Conservation (phyloP, 35 echinoderm and acorn worm genomes). For the Holothuria glaberrima region DNA sequence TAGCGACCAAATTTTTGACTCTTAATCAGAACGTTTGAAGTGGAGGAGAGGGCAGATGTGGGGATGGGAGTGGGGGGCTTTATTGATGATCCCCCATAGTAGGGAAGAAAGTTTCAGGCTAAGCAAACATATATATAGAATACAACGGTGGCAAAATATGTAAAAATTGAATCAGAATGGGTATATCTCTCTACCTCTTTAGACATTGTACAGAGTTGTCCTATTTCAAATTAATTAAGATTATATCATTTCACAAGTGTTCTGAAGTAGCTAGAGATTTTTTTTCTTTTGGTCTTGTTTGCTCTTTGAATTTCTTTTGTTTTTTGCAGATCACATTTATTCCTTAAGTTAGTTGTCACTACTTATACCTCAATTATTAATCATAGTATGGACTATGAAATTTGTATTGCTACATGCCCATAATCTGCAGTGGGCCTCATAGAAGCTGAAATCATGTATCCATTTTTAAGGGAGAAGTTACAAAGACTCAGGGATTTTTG, state of each 20-base stretch:
- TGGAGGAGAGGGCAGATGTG: too few species aligned
- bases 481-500: slow-evolving; percentile 43
- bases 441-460: slow-evolving; percentile 23
- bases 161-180: too few species aligned
- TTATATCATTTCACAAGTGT: too few species aligned
- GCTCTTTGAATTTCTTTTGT: not conserved
- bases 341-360: slow-evolving; percentile 9
- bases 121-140: not conserved
- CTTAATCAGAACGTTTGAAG: too few species aligned
- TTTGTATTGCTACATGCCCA: not conserved
- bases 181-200: too few species aligned
- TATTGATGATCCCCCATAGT: not conserved
- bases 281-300: too few species aligned
- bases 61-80: not conserved
- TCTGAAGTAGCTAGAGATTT: too few species aligned
- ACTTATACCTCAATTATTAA: slow-evolving; percentile 38
- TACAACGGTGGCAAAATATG: too few species aligned
- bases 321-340: slow-evolving; percentile 3
- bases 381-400: slow-evolving; percentile 5
- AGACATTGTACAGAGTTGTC: too few species aligned
- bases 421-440: not conserved
- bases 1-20: too few species aligned
- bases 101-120: not conserved
- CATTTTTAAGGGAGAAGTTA: slow-evolving; percentile 15
- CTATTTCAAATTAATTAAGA: too few species aligned